phyloP scores from a whole-genome alignment of 2,113 vertebrate genomes.

The zebrafish (Danio rerio) region GRCz12tu NC_133194.1:18687501-18688000 shows the following conservation, averaged over 20 bases:
- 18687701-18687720: background rate
- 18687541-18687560: constrained; percentile 72
- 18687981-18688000: too few relatives aligned
- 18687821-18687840: too few relatives aligned
- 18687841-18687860: too few relatives aligned
- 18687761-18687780: background rate
- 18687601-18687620: constrained; percentile 6
- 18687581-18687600: background rate
- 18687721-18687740: background rate
- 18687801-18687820: too few relatives aligned
- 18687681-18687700: background rate
- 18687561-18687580: constrained; percentile 48
- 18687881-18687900: background rate
- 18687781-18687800: too few relatives aligned
- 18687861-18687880: background rate
- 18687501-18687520: constrained; percentile 78
- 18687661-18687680: constrained; percentile 21
- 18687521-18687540: constrained; percentile 76
- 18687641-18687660: background rate
- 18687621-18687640: background rate
- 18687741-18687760: background rate
- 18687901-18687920: too few relatives aligned
- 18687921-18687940: too few relatives aligned
- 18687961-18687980: too few relatives aligned
- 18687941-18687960: too few relatives aligned